A percentile compares a stretch with the other conserved stretches of the same genome.
These are phyloP conservation scores for human (Homo sapiens) DNA, from an alignment of 2,113 vertebrate genomes.

Conservation along the genomic window GRCh38 chr18:34963001-34963500, in stretches of 20 bases:
- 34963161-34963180: not conserved
- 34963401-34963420: not conserved
- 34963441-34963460: not conserved
- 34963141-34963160: not conserved
- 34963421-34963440: not conserved
- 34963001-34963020: not conserved
- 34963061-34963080: no score
- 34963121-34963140: not conserved
- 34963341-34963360: not conserved
- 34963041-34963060: not conserved
- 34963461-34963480: not conserved
- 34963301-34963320: not conserved
- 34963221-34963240: not conserved
- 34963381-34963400: not conserved
- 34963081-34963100: no score
- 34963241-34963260: not conserved
- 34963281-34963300: not conserved
- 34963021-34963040: not conserved
- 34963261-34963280: not conserved
- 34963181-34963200: not conserved
- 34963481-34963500: not conserved
- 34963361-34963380: not conserved
- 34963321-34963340: not conserved
- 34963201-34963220: not conserved
- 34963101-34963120: not conserved